Conservation (phyloP, 2,113 vertebrate species). For the Corythaixoides concolor region DNA sequence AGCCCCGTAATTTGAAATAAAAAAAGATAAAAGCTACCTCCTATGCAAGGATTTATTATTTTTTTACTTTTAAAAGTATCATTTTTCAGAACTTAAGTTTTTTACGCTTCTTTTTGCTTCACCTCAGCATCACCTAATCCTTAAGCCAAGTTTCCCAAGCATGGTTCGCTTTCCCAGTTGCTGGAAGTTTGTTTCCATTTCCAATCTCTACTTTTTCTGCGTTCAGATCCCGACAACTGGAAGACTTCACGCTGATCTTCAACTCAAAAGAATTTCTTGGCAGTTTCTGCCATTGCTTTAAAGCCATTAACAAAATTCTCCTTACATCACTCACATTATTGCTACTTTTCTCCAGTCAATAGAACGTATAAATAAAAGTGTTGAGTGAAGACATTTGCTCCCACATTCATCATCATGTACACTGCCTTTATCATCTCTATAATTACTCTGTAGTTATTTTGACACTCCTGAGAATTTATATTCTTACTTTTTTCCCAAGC, state of each 20-base stretch:
- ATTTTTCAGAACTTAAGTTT: neutral
- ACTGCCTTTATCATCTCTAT: fast-evolving
- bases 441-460: neutral
- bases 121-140: neutral
- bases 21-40: neutral
- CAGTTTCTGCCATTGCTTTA: neutral
- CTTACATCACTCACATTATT: neutral
- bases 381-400: neutral
- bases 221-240: neutral
- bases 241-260: neutral
- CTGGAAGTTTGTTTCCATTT: neutral
- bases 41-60: neutral
- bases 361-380: neutral
- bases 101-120: neutral
- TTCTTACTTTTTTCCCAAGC: neutral
- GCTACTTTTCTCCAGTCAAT: neutral
- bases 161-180: neutral
- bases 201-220: neutral
- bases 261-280: neutral
- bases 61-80: neutral
- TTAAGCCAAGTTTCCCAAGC: neutral
- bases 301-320: neutral
- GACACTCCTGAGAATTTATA: neutral
- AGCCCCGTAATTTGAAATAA: neutral
- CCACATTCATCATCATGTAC: fast-evolving